These are phyloP conservation scores for Gulo gulo DNA, from an alignment of 2,113 vertebrate species.

Conservation along the genomic window DNA sequence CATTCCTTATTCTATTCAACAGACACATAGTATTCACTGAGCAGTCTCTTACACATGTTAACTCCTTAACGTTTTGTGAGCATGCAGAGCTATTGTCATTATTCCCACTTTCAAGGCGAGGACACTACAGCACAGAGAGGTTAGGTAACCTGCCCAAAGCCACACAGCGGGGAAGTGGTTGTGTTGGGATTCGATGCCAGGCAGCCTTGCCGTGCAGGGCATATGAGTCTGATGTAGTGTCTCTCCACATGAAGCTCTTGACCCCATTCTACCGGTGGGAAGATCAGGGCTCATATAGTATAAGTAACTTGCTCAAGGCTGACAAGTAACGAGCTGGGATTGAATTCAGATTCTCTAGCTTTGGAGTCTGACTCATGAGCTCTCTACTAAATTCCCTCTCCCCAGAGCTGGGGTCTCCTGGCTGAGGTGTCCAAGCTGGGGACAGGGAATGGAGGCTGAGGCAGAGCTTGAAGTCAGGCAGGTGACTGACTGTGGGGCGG, in stretches of 20 bases:
- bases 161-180: not conserved
- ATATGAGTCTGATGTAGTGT: fast-evolving
- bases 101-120: not conserved
- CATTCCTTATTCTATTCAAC: not conserved
- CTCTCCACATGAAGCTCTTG: not conserved
- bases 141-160: not conserved
- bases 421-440: not conserved
- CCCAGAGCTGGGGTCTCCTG: not conserved
- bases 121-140: not conserved
- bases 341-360: not conserved
- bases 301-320: not conserved
- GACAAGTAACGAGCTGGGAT: not conserved
- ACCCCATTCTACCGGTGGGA: not conserved
- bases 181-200: too few species aligned
- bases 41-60: not conserved
- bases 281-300: not conserved
- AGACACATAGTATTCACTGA: not conserved
- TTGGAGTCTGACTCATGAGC: not conserved
- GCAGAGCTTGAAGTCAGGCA: not conserved
- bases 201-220: too few species aligned
- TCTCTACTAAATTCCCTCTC: not conserved
- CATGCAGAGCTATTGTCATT: not conserved
- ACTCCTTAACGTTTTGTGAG: not conserved
- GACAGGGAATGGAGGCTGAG: not conserved
- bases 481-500: not conserved